Evolutionary conservation across 1,140 invertebrate species (phyloP), one percentile per base, ranked within the genome.

Genomic region (Periplaneta americana): DNA sequence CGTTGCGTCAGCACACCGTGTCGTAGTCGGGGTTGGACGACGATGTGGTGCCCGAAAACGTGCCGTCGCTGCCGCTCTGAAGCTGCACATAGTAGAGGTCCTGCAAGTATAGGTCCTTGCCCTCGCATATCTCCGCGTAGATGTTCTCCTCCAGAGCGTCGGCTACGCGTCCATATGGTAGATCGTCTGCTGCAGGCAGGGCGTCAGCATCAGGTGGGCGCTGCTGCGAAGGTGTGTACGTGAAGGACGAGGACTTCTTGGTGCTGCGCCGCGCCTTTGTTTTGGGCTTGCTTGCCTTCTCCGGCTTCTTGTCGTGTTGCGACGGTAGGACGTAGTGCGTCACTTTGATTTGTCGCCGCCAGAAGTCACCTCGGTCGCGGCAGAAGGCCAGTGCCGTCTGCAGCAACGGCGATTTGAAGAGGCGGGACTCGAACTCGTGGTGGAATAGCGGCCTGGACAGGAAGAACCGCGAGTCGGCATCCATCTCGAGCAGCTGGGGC

Each of bases 401-500:
- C 79, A 85, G 83, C 57, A 83, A 81, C 8, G 83, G 84, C 37
- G 85, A 84, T 36, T 85, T 83, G 74, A 82, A 84, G 79, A 85
- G 84, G 10, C 85, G 80, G 36, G 83, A 83, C 74, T 85, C 85
- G 22, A 66, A 31, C 13, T 80, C 80, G 10, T 48, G 37, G 78
- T 82, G 82, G 32, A 82, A 83, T 83, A 85, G 82, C 74, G 82
- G 57, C 18, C 83, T 82, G 11, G 84, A 82, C 34, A 88, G 82
- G 0, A 86, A 83, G 80, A 88, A 85, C 37, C 86, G 85, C 34
- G 86, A 87, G 78, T 87, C 85, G 18, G 86, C 81, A 75, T 88
- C 87, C 80, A 88, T 85, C 84, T 88, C 88, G 9, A 88, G 84
- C 34, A 88, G 83, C 4, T 85, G 85, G 13, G 87, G 87, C 34